Evolutionary conservation across 2,888 invertebrate species (phyloP), one percentile per base, ranked within the genome.

Genomic region (Hypomecis punctinalis): DNA sequence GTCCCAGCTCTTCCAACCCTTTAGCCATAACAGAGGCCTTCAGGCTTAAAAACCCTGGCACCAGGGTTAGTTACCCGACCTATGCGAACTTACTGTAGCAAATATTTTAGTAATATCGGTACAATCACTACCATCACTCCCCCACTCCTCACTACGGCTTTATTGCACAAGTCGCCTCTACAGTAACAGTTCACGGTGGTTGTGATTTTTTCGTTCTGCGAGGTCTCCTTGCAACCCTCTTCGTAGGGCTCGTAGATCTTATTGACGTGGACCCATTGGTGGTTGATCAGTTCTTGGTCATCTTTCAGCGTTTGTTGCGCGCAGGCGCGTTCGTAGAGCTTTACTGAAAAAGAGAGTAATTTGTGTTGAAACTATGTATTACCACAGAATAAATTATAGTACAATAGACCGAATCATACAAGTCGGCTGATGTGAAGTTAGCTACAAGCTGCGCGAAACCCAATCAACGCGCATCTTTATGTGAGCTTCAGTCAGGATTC

Each of bases 141-240:
- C 5, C 37, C 47, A 59, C 8, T 58, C 43, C n/a, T 13, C 23
- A 4, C 93, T 5, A 23, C 11, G 8, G 13, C 92, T 8, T 89
- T 81, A 81, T 97, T 97, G 80, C 97, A 97, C 42, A 95, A 85
- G 74, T 96, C 93, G 0, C 94, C 95, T 56, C 95, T 93, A 77
- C 97, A 97, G 80, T 96, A 97, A 80, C 97, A 97, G 76, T 95
- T 94, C 66, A 94, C 86, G 0, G 95, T 93, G 43, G 91, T 93
- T 1, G 94, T 93, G 1, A 92, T 88, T 10, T 94, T 89, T n/a
- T 94, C 90, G 2, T 64, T 69, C 6, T 94, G 94, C 68, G 94
- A 93, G 72, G 94, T 94, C 23, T 94, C 93, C 33, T 85, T 84
- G 80, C 97, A 97, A 0, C 95, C 95, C 74, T 95, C 96, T 8